Percentiles rank a stretch among this genome's conserved stretches.
Evolutionary conservation across 2,113 vertebrate species (phyloP).

Genomic region (Sitta europaea): DNA sequence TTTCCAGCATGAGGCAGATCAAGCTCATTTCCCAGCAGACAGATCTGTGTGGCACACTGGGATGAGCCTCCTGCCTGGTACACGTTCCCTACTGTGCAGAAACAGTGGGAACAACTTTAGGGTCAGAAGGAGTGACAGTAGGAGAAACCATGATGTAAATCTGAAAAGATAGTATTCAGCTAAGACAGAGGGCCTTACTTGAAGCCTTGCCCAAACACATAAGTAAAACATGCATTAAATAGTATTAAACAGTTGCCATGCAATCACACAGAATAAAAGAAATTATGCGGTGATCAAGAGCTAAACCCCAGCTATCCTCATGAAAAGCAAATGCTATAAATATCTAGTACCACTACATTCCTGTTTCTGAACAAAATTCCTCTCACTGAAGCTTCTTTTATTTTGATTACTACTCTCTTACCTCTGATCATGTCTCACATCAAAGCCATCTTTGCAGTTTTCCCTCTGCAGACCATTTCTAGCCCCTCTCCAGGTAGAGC

Average conservation of each 20-base stretch:
- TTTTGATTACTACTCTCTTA: neutral
- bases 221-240: neutral
- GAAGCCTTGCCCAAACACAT: neutral
- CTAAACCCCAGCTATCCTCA: neutral
- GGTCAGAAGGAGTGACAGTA: neutral
- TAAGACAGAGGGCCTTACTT: neutral
- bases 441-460: neutral
- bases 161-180: neutral
- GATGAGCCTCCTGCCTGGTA: neutral
- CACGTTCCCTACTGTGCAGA: neutral
- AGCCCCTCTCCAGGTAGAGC: neutral
- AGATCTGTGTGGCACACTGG: neutral
- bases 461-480: neutral
- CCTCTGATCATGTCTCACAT: neutral
- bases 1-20: neutral
- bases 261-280: neutral
- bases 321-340: neutral
- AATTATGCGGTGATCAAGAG: fast-evolving
- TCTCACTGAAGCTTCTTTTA: neutral
- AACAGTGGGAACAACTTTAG: neutral
- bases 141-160: neutral
- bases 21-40: neutral
- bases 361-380: neutral
- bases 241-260: neutral
- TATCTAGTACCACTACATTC: neutral